phyloP scores from a whole-genome alignment of 2,888 invertebrate species.

The Macaria liturata region DNA sequence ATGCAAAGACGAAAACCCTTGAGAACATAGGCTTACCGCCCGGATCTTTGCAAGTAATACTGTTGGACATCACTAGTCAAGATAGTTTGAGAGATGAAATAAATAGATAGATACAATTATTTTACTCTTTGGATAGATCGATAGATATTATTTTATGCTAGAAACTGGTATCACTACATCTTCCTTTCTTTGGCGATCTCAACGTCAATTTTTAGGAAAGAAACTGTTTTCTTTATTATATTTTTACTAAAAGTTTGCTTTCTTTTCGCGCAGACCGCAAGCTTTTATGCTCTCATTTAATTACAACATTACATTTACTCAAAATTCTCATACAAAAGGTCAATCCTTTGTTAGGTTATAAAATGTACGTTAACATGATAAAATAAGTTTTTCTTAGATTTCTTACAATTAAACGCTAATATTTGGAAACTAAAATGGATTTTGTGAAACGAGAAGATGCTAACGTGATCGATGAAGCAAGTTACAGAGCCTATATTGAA shows the following conservation, averaged over 20 bases:
- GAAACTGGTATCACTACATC: constrained; percentile 19
- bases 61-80: no score
- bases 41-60: no score
- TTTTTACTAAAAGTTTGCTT: constrained; percentile 1
- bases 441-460: constrained; percentile 74
- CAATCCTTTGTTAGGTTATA: constrained; percentile 56
- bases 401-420: background rate
- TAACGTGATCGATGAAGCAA: constrained; percentile 65
- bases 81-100: no score
- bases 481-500: constrained; percentile 68
- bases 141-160: background rate
- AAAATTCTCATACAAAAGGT: background rate
- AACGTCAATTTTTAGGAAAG: constrained; percentile 55
- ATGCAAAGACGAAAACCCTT: no score
- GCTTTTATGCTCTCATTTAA: constrained; percentile 4
- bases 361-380: constrained; percentile 48
- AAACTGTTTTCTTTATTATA: constrained; percentile 35
- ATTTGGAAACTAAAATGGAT: constrained; percentile 56
- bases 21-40: no score
- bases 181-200: constrained; percentile 64
- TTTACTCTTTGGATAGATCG: no score
- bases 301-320: background rate
- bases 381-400: constrained; percentile 32
- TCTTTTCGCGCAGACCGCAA: constrained; percentile 3
- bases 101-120: no score